Conservation (phyloP, 2,888 invertebrate genomes). For the Tribolium freemani region DNA sequence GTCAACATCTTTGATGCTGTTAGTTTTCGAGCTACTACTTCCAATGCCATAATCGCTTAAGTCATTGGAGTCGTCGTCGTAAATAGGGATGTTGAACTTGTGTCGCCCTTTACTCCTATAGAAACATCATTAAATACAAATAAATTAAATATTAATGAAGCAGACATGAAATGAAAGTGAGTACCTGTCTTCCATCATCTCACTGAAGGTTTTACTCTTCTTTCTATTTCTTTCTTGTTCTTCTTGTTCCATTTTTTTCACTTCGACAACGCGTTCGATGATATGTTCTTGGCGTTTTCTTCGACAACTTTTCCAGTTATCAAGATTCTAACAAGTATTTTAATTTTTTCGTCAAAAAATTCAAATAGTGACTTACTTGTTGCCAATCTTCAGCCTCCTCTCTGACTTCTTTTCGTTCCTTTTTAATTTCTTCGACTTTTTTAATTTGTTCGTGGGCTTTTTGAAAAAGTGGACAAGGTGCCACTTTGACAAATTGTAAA, state of each 20-base stretch:
- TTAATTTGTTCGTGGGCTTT: conserved; percentile 88
- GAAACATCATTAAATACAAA: conserved; percentile 37
- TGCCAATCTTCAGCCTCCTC: conserved; percentile 94
- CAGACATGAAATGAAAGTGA: neutral
- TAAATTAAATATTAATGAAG: conserved; percentile 8
- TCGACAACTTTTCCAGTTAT: conserved; percentile 94
- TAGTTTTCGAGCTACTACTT: conserved; percentile 62
- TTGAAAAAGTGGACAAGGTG: conserved; percentile 88
- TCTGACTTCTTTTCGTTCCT: conserved; percentile 82
- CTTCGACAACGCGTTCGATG: conserved; percentile 90
- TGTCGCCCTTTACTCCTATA: conserved; percentile 71
- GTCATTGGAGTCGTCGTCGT: conserved; percentile 86
- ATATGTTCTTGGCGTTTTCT: conserved; percentile 94
- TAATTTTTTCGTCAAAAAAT: conserved; percentile 38
- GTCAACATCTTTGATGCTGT: conserved; percentile 64
- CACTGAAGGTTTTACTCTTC: conserved; percentile 93
- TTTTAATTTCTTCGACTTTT: conserved; percentile 87
- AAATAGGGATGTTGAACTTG: conserved; percentile 76
- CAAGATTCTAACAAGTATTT: conserved; percentile 79
- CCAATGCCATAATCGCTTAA: conserved; percentile 86
- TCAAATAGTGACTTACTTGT: conserved; percentile 72
- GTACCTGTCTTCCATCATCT: conserved; percentile 92
- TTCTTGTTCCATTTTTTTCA: conserved; percentile 84
- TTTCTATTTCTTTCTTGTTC: conserved; percentile 79
- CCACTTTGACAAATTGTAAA: conserved; percentile 90